Base-by-base conservation (phyloP, 1,140 invertebrate species). In the Dolichoris vasculosae region DNA sequence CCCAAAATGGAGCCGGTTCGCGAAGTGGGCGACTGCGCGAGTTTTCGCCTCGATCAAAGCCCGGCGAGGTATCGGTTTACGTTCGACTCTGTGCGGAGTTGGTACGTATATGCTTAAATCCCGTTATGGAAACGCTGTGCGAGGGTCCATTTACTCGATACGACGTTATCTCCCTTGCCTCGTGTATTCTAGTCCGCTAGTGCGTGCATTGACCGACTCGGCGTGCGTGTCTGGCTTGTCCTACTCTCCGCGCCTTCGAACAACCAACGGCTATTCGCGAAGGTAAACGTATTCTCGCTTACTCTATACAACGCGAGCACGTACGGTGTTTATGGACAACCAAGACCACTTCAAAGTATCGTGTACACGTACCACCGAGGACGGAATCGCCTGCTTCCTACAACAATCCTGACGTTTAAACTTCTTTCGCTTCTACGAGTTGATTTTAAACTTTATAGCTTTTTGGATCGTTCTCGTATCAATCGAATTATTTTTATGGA, bases 111-210 rank as follows among this genome's bases (percentile, higher is more conserved):
- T 6, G n/a, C 17, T 38, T 43, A 23, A 43, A n/a, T 46, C 23
- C 30, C 40, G 71, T 75, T 43, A 75, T 75, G 71, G 71, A 2
- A 35, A n/a, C 46, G 3, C 6, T n/a, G 6, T 26, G n/a, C 75
- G 46, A 55, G n/a, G 51, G 48, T 48, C 48, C 23, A 78, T 78
- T 59, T 38, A 78, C 76, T 78, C 48, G 20, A 59, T 59, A 59
- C 13, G 20, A 59, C 76, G 48, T 78, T 78, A 78, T 59, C 76
- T 48, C 32, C n/a, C 76, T 30, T 26, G 48, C 13, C 0, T 55
- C 76, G 20, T 67, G 63, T 35, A 35, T 35, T 26, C 9, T 15
- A 17, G 69, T 43, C 38, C 69, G 38, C 9, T 15, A 17, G 69
- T 43, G 69, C 69, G 38, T 43, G 35, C 11, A 20, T 35, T 30